Conservation (phyloP, 2,113 vertebrate genomes). For the Rhinolophus sinicus region DNA sequence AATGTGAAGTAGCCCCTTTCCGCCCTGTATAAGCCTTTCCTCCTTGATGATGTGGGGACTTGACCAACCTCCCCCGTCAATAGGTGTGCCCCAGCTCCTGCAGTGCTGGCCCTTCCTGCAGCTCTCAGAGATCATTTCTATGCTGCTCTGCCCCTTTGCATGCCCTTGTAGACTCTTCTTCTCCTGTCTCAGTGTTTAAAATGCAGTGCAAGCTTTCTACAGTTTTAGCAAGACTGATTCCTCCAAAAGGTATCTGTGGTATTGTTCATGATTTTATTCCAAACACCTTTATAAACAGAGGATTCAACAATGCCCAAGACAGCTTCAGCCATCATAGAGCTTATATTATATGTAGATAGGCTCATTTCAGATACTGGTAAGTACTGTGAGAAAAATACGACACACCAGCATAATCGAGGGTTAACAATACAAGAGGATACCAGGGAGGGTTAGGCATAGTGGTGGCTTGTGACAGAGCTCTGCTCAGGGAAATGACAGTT, state of each 20-base stretch:
- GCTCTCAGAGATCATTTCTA: neutral
- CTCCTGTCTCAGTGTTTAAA: neutral
- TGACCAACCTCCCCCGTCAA: neutral
- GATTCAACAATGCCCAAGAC: neutral
- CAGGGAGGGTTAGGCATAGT: neutral
- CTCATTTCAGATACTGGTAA: neutral
- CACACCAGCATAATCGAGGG: neutral
- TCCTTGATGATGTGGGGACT: no score
- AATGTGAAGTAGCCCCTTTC: neutral
- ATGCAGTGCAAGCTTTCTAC: neutral
- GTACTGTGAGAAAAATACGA: neutral
- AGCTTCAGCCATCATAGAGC: neutral
- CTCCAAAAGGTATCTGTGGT: neutral
- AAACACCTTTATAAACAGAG: neutral
- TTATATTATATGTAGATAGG: neutral
- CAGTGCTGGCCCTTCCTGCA: fast-evolving
- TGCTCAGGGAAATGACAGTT: neutral
- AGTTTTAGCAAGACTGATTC: neutral
- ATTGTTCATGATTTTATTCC: neutral
- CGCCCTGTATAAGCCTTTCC: neutral
- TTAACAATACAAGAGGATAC: neutral
- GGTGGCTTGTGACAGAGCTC: neutral
- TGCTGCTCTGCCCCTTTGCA: neutral
- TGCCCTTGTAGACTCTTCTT: neutral
- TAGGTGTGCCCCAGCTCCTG: fast-evolving